Conservation (phyloP, 2,888 invertebrate species). For the Mechanitis messenoides region DNA sequence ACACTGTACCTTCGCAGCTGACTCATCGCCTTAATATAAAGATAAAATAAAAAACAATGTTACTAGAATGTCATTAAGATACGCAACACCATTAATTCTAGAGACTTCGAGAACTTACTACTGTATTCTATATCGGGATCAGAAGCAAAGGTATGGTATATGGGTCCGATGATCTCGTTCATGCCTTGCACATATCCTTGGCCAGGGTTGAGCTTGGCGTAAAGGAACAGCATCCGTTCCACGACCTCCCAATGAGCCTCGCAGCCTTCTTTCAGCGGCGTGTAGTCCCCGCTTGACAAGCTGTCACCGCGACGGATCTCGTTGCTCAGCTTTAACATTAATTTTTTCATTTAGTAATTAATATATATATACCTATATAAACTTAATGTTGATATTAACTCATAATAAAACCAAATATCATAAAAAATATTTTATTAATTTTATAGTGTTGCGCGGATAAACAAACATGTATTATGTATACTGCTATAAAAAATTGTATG, state of each 20-base stretch:
- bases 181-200: slow-evolving; percentile 98
- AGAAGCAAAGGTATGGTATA: slow-evolving; percentile 97
- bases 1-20: no score
- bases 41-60: no score
- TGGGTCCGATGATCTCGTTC: slow-evolving; percentile 99
- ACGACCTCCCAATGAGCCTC: slow-evolving; percentile 99
- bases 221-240: slow-evolving; percentile 96
- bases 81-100: no score
- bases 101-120: slow-evolving; percentile 70
- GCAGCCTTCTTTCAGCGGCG: slow-evolving; percentile 89
- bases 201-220: slow-evolving; percentile 98
- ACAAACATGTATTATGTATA: no score
- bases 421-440: no score
- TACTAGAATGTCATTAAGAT: no score
- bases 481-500: no score
- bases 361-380: neutral
- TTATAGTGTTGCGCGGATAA: no score
- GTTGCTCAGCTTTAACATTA: slow-evolving; percentile 78
- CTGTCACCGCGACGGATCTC: slow-evolving; percentile 80
- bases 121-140: slow-evolving; percentile 88
- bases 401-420: no score
- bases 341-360: neutral
- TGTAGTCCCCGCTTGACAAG: slow-evolving; percentile 79
- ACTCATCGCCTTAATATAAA: no score
- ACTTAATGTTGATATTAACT: no score